Evolutionary conservation across 2,797 vertebrate genomes (phyloP), one percentile per base, ranked within the genome.

Genomic region (Spondyliosoma cantharus): DNA sequence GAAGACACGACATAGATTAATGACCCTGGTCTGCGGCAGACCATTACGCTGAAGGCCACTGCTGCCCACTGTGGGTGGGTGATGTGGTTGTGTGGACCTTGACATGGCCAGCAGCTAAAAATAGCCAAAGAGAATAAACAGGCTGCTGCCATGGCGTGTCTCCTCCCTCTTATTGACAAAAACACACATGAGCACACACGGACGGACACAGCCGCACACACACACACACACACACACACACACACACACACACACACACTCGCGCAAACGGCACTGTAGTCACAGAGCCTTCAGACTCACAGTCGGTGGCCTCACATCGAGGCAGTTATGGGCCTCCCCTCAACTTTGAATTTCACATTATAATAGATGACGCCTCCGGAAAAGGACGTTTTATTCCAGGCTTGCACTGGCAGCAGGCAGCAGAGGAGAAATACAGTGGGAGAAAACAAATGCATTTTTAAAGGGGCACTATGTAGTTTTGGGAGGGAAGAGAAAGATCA

Each of bases 31-130:
- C 63, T 79, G 69, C 45, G 24, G 60, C 50, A 62, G 86, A 85
- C 83, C 84, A 82, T 91, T 91, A 87, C 71, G 74, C 67, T 60
- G 86, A 92, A 93, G 91, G 90, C 90, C 89, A 84, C 87, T 83
- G 89, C 82, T 89, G 84, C 81, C 90, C 81, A 82, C 83, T 82
- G 90, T 84, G 87, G 90, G 84, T 78, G 82, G 71, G 78, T 82
- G 81, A 72, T 37, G 80, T 81, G 61, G 71, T 71, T 87, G 78
- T 73, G 72, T 81, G 87, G 87, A 88, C 90, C 90, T 90, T 93
- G 91, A 92, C 90, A 89, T 82, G 85, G 85, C 81, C 85, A 72
- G 43, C 54, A 17, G 75, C 86, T 94, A 93, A 91, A 94, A 93
- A 94, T 93, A 94, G 72, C 71, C 75, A 60, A 66, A 68, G 74